phyloP scores from a whole-genome alignment of 2,113 vertebrate species.

The Carassius auratus region DNA sequence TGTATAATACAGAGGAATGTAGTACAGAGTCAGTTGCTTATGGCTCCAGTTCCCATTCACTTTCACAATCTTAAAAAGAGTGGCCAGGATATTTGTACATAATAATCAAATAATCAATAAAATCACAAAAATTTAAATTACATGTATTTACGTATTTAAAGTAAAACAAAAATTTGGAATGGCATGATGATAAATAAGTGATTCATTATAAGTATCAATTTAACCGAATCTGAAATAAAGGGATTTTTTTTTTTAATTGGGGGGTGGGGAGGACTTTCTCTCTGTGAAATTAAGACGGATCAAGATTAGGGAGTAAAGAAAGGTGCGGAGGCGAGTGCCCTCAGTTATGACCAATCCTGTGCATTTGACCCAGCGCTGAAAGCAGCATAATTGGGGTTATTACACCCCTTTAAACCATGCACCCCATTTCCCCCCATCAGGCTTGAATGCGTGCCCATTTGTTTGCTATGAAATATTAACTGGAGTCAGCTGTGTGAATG shows the following conservation, averaged over 20 bases:
- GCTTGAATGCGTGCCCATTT: constrained; percentile 67
- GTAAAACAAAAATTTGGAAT: too few relatives aligned
- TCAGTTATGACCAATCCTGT: background rate
- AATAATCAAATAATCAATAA: too few relatives aligned
- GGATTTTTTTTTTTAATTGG: too few relatives aligned
- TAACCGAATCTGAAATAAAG: background rate
- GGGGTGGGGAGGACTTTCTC: too few relatives aligned
- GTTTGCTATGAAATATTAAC: constrained; percentile 78
- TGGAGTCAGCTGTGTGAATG: constrained; percentile 75
- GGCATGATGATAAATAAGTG: background rate
- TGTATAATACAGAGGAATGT: too few relatives aligned
- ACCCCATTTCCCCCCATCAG: background rate
- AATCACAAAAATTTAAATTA: too few relatives aligned
- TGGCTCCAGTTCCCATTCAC: too few relatives aligned
- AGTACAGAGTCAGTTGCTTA: too few relatives aligned
- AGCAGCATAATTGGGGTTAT: constrained; percentile 60
- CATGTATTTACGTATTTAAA: too few relatives aligned
- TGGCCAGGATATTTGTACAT: too few relatives aligned
- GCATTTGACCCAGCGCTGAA: constrained; percentile 46
- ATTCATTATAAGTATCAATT: background rate
- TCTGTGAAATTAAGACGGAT: background rate
- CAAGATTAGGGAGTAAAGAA: background rate
- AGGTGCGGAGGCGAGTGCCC: background rate
- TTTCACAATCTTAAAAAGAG: too few relatives aligned
- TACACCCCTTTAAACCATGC: constrained; percentile 50